phyloP scores from a whole-genome alignment of 2,888 invertebrate genomes.

The Phragmatobia fuliginosa region DNA sequence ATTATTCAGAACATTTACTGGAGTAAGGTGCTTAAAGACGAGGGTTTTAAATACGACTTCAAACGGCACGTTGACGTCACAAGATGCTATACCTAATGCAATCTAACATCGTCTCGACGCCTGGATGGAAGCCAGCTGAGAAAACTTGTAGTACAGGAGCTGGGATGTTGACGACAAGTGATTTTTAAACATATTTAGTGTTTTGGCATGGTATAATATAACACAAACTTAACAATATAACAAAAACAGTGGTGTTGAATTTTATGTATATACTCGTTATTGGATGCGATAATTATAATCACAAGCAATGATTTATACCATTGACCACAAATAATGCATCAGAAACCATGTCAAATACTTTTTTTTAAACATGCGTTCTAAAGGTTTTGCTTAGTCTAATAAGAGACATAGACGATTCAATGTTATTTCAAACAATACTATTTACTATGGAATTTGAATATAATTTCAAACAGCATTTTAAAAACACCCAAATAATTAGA shows the following conservation, averaged over 20 bases:
- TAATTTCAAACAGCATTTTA: too few species aligned
- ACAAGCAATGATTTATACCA: too few species aligned
- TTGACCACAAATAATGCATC: too few species aligned
- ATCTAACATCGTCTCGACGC: conserved; percentile 43
- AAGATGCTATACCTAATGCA: conserved; percentile 48
- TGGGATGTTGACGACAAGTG: neutral
- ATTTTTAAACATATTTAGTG: neutral
- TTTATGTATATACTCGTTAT: neutral
- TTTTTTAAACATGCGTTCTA: too few species aligned
- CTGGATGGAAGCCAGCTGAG: conserved; percentile 52
- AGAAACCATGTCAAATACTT: too few species aligned
- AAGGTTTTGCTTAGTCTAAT: too few species aligned
- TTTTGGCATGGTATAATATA: neutral
- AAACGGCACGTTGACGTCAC: conserved; percentile 46
- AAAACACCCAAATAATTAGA: neutral
- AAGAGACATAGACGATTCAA: too few species aligned
- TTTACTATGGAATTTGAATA: too few species aligned
- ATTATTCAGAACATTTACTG: neutral
- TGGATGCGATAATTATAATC: neutral
- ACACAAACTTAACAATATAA: too few species aligned
- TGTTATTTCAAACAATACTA: too few species aligned
- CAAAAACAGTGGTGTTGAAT: neutral
- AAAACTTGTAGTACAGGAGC: conserved; percentile 29
- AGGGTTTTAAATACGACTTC: conserved; percentile 34
- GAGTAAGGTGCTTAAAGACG: conserved; percentile 28